phyloP scores from a whole-genome alignment of 1,140 invertebrate genomes.

The Heliothis subflexa region DNA sequence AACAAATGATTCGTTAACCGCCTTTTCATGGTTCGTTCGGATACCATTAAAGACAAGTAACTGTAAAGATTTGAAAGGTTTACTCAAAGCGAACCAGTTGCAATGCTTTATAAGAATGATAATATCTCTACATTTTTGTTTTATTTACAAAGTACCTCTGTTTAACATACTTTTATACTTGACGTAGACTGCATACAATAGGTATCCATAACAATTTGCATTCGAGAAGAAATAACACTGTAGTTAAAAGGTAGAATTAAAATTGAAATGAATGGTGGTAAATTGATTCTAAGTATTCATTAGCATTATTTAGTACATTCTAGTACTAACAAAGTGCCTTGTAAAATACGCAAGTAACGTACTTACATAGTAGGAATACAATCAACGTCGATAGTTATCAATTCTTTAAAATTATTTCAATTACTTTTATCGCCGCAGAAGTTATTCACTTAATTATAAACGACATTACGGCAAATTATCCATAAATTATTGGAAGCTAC shows the following conservation, averaged over 20 bases:
- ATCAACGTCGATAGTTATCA: not conserved
- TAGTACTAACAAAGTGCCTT: conserved; percentile 4
- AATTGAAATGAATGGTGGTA: conserved; percentile 30
- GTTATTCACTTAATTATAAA: conserved; percentile 22
- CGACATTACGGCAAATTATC: conserved; percentile 3
- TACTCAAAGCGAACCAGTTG: conserved; percentile 2
- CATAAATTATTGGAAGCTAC: conserved; percentile 1
- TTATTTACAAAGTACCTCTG: conserved; percentile 1
- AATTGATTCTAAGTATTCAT: conserved; percentile 34
- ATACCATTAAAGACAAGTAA: conserved; percentile 3
- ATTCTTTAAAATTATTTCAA: conserved; percentile 13
- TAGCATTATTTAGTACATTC: conserved; percentile 27
- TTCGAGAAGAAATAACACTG: conserved; percentile 10
- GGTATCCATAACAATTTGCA: conserved; percentile 22
- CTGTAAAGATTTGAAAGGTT: conserved; percentile 18
- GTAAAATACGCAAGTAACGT: conserved; percentile 11
- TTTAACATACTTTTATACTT: conserved; percentile 13
- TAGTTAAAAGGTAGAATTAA: conserved; percentile 35
- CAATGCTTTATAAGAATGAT: not conserved
- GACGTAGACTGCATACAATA: not conserved
- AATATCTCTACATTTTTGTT: not conserved
- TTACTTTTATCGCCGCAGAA: conserved; percentile 10
- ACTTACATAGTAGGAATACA: not conserved
- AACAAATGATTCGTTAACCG: conserved; percentile 54
- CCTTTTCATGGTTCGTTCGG: conserved; percentile 54